These are phyloP conservation scores for Pao palembangensis DNA, from an alignment of 2,113 vertebrate genomes.

Conservation along the genomic window DNA sequence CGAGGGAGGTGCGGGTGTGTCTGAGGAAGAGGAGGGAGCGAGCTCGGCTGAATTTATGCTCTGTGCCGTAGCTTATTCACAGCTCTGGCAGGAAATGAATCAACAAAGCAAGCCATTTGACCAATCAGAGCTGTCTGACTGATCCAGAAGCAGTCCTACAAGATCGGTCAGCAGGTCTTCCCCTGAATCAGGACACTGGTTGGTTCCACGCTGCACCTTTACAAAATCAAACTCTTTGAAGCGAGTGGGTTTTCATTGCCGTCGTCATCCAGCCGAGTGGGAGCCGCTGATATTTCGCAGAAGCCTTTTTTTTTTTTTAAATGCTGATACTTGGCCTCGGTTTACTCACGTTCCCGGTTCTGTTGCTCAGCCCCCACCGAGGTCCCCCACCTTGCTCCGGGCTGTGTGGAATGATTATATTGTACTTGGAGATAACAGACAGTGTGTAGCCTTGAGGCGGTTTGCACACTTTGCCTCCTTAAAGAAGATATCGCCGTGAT, in stretches of 20 bases:
- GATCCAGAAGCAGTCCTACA: too few species aligned
- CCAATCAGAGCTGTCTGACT: too few species aligned
- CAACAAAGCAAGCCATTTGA: too few species aligned
- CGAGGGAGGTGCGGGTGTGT: constrained; percentile 52
- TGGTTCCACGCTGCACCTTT: too few species aligned
- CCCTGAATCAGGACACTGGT: too few species aligned
- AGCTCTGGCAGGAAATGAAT: too few species aligned
- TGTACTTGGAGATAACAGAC: constrained; percentile 68
- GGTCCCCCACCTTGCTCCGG: constrained; percentile 57
- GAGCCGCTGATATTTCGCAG: constrained; percentile 47
- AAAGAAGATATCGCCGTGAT: constrained; percentile 68
- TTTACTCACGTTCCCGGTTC: constrained; percentile 56
- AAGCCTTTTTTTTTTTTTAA: too few species aligned
- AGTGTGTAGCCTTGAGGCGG: constrained; percentile 69
- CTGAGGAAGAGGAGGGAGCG: constrained; percentile 33
- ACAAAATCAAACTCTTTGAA: constrained; percentile 3
- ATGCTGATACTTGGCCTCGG: constrained; percentile 44
- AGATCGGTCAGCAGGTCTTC: too few species aligned
- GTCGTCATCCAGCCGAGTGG: constrained; percentile 43
- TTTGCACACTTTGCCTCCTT: constrained; percentile 63
- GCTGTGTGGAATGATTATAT: constrained; percentile 69
- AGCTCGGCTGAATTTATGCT: background rate
- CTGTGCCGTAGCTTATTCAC: too few species aligned
- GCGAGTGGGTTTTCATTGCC: constrained; percentile 47
- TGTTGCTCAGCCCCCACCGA: constrained; percentile 55